Base-by-base conservation (phyloP, 92 coral and sea anemone genomes). In the Paragorgia papillata region DNA sequence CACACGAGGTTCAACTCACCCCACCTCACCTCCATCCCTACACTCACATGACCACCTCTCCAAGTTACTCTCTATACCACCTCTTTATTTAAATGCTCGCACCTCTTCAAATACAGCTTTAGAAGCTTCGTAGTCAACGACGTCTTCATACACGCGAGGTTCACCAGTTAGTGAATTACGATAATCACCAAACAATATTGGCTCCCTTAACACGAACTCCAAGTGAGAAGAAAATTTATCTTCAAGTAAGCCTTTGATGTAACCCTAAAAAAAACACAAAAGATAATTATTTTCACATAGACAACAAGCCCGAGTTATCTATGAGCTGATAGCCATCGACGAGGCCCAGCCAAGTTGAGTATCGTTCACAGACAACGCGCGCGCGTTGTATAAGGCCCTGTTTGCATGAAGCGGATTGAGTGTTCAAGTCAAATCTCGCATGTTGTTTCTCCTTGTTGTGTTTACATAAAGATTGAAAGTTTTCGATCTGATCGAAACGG, bases 31-130 rank as follows among this genome's bases (percentile, higher is more conserved):
- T 4, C 43, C 4, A 10, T 37, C 43, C 10, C 43, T 4, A 37
- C 10, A 4, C 4, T 37, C 10, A 10, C 4, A 4, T 37, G 43
- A 4, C 10, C 37, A 95, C 99, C 92, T 95, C 99, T 80, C 91
- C 99, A 76, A 95, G 91, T 46, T n/a, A n/a, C n/a, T n/a, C n/a
- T n/a, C n/a, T n/a, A n/a, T 37, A 37, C 43, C 4, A 10, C 10
- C 43, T 37, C 43, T 4, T 4, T 37, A 4, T 4, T 37, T 37
- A 10, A 37, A 4, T 37, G 43, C 43, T 37, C 43, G n/a, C 37
- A 95, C 99, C 92, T 95, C 99, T 80, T 95, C 99, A 76, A 95
- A 95, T 46, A 95, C 80, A 39, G 99, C 99, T 73, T 95, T 95
- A 13, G 95, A 79, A 1, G 99, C 99, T 49, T 95, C 99, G 29